phyloP scores from a whole-genome alignment of 2,888 invertebrate species.

The Phymatocera aterrima region DNA sequence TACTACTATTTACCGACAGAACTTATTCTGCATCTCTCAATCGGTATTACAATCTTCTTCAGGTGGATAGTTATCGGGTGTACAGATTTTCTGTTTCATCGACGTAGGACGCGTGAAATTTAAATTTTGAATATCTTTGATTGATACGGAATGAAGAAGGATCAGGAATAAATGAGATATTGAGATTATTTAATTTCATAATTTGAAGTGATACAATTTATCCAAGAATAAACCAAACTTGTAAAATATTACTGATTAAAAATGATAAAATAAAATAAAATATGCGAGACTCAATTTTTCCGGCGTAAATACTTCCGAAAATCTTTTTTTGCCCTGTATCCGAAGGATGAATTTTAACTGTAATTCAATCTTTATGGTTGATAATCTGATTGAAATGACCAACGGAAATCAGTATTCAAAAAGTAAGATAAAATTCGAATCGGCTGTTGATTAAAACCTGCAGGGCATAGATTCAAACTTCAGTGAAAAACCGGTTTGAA shows the following conservation, averaged over 20 bases:
- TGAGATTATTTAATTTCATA: too few relatives aligned
- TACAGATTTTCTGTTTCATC: neutral
- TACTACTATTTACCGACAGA: neutral
- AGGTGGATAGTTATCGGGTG: neutral
- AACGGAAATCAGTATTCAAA: neutral
- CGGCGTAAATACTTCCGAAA: neutral
- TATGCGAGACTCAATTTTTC: neutral
- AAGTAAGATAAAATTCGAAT: neutral
- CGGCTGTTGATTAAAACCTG: neutral
- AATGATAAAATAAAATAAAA: neutral
- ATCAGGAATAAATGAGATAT: too few relatives aligned
- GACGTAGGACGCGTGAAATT: neutral
- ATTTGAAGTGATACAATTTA: too few relatives aligned
- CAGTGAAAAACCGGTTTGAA: neutral
- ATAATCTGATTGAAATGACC: too few relatives aligned
- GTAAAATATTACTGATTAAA: neutral
- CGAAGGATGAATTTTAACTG: neutral
- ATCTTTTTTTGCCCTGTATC: neutral
- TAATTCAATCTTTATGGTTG: neutral
- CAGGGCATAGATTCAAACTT: neutral
- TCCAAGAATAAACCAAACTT: neutral
- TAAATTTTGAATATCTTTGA: too few relatives aligned
- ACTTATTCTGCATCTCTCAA: neutral
- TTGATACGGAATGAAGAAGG: too few relatives aligned
- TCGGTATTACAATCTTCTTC: neutral